Conservation (phyloP, 2,113 vertebrate genomes). For the Phocoena phocoena region DNA sequence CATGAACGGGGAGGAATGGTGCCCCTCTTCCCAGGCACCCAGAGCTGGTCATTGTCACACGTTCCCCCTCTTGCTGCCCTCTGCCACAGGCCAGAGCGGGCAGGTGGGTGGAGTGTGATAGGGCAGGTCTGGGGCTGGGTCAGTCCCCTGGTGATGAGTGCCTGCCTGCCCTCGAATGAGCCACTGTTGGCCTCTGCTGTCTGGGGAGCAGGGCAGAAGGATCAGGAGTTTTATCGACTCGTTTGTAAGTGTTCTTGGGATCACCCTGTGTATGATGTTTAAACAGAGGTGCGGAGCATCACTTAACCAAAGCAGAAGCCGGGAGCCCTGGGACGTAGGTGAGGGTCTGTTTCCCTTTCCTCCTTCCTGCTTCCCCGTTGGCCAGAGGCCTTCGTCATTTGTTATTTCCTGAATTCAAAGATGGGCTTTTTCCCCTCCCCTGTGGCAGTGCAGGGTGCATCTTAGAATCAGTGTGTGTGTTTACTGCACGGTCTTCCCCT, state of each 20-base stretch:
- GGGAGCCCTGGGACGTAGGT: not conserved
- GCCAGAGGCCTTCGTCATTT: not conserved
- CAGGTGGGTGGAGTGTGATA: not conserved
- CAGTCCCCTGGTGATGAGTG: not conserved
- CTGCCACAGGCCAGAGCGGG: rapidly evolving
- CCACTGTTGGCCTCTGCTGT: conserved; percentile 20
- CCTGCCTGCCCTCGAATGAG: not conserved
- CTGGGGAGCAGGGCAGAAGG: conserved; percentile 41
- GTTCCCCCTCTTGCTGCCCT: not conserved
- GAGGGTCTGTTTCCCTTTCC: not conserved
- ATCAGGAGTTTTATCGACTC: conserved; percentile 52
- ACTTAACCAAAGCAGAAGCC: rapidly evolving
- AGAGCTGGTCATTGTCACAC: no score
- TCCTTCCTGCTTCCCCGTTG: not conserved
- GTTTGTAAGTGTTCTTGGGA: not conserved
- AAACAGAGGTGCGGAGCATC: not conserved
- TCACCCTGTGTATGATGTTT: not conserved
- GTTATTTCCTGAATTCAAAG: not conserved
- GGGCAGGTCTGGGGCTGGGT: not conserved
- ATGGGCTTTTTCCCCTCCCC: not conserved
- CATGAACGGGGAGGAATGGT: not conserved
- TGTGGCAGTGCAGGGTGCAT: rapidly evolving
- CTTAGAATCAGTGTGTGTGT: not conserved
- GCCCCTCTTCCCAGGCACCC: not conserved
- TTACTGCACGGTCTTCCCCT: not conserved